phyloP scores from a whole-genome alignment of 2,113 vertebrate species.

The Pantherophis guttatus region DNA sequence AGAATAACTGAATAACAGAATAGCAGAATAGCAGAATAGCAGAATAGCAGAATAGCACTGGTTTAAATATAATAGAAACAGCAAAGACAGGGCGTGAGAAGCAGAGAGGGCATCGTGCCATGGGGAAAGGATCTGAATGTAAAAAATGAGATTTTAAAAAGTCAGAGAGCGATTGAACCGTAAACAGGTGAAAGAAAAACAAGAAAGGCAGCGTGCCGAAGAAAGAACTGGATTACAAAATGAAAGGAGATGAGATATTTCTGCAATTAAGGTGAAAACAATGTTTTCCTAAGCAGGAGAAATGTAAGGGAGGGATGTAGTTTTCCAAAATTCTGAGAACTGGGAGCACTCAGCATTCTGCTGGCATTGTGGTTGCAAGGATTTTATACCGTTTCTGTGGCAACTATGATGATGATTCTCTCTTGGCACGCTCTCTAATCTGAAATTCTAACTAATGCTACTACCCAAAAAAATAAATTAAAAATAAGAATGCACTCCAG shows the following conservation, averaged over 20 bases:
- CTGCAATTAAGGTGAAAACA: not conserved
- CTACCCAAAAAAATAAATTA: constrained; percentile 17
- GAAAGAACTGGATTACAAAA: not conserved
- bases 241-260: not conserved
- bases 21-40: no score
- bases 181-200: not conserved
- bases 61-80: no score
- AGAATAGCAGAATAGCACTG: no score
- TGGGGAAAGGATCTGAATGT: not conserved
- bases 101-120: not conserved
- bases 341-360: constrained; percentile 45
- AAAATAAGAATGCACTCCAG: constrained; percentile 4
- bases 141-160: not conserved
- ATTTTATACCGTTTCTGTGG: constrained; percentile 71
- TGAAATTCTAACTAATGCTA: constrained; percentile 52
- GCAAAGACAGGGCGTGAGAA: not conserved
- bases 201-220: not conserved
- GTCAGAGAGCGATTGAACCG: not conserved
- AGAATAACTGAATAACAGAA: no score
- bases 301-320: constrained; percentile 45
- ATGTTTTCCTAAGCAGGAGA: not conserved
- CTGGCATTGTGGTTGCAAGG: constrained; percentile 43
- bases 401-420: constrained; percentile 55
- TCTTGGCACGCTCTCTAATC: constrained; percentile 60
- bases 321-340: constrained; percentile 53